Evolutionary conservation across 2,888 invertebrate genomes (phyloP).

Genomic region (Dinocampus coccinellae): DNA sequence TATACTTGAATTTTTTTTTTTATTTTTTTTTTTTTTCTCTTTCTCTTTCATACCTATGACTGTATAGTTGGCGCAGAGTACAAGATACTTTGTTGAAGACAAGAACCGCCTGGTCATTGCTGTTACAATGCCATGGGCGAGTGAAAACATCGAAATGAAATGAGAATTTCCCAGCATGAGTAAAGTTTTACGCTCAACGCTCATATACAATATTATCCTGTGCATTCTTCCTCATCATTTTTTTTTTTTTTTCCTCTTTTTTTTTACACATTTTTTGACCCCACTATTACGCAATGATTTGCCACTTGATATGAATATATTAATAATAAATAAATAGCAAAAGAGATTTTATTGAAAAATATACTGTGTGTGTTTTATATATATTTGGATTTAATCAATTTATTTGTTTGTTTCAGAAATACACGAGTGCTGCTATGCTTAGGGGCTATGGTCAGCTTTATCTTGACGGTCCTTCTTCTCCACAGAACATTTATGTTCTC

Average conservation of each 20-base stretch:
- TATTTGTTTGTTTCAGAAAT: conserved; percentile 42
- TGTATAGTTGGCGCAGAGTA: neutral
- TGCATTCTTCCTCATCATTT: conserved; percentile 40
- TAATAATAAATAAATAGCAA: neutral
- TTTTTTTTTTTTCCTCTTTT: conserved; percentile 12
- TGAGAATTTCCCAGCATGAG: conserved; percentile 27
- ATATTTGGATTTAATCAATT: conserved; percentile 12
- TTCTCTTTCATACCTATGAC: conserved; percentile 11
- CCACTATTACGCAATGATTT: neutral
- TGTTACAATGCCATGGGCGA: conserved; percentile 28
- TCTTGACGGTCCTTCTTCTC: conserved; percentile 49
- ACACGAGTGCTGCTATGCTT: conserved; percentile 47
- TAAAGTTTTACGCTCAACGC: conserved; percentile 47
- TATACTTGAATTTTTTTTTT: neutral
- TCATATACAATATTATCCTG: conserved; percentile 43
- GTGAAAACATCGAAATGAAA: conserved; percentile 32
- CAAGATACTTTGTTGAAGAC: conserved; percentile 15
- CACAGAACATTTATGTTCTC: conserved; percentile 39
- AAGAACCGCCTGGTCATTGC: conserved; percentile 30
- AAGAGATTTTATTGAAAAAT: neutral
- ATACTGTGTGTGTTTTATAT: neutral
- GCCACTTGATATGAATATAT: neutral
- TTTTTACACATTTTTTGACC: neutral
- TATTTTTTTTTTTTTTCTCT: neutral
- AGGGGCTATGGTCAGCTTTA: conserved; percentile 44